These are phyloP conservation scores for Pituophis catenifer DNA, from an alignment of 2,113 vertebrate genomes.

Conservation along the genomic window DNA sequence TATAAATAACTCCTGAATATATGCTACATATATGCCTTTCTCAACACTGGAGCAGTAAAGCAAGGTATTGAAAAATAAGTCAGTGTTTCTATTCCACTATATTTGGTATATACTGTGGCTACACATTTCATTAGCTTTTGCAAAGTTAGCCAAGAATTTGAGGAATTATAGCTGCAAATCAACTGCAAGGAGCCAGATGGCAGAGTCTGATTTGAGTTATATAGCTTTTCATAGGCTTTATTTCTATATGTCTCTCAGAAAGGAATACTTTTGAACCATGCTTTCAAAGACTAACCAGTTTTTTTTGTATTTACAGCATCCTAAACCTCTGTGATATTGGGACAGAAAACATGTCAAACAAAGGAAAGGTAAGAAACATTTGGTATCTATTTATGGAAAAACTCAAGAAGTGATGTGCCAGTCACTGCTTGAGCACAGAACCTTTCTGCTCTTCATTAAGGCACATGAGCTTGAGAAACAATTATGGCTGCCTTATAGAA, in stretches of 20 bases:
- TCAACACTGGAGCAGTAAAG: background rate
- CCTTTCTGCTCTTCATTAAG: background rate
- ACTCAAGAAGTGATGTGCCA: background rate
- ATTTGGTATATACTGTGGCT: background rate
- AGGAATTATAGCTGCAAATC: background rate
- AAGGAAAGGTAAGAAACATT: conserved; percentile 57
- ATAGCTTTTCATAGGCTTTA: background rate
- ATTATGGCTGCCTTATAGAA: background rate
- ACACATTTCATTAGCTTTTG: background rate
- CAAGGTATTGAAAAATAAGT: background rate
- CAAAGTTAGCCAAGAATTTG: background rate
- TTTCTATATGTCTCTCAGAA: background rate
- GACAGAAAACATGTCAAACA: conserved; percentile 56
- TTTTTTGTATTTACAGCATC: conserved; percentile 33
- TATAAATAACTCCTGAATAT: background rate
- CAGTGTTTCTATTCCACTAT: background rate
- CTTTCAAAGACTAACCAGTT: background rate
- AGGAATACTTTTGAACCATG: background rate
- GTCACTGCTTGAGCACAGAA: background rate
- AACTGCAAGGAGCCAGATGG: background rate
- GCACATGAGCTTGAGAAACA: background rate
- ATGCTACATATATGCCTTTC: background rate
- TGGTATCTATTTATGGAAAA: background rate
- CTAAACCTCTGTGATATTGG: background rate
- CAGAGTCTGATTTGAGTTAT: background rate